Percentiles rank a stretch among this genome's conserved stretches.
Conservation (phyloP, 1,140 invertebrate species). For the Oryzaephilus surinamensis region DNA sequence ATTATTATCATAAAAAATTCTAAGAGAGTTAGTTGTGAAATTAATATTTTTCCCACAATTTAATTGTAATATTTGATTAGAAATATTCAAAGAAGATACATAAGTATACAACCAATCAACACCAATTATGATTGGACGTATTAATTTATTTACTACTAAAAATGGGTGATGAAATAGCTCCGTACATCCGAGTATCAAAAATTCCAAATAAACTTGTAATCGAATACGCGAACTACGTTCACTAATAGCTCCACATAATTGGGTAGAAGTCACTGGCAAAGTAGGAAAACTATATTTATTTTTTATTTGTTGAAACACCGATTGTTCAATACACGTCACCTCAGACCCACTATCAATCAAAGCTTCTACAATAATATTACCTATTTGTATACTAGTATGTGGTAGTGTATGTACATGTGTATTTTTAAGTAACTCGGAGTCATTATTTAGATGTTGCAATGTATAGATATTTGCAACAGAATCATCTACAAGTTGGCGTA, state of each 20-base stretch:
- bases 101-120: constrained; percentile 1
- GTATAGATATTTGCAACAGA: too few relatives aligned
- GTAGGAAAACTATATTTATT: background rate
- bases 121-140: constrained; percentile 7
- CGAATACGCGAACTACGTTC: constrained; percentile 3
- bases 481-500: too few relatives aligned
- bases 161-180: background rate
- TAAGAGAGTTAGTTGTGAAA: background rate
- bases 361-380: background rate
- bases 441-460: too few relatives aligned
- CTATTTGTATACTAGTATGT: background rate
- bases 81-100: background rate
- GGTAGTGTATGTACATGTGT: too few relatives aligned
- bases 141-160: constrained; percentile 5
- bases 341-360: constrained; percentile 1
- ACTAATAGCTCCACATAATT: constrained; percentile 4
- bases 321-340: background rate
- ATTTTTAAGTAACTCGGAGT: too few relatives aligned
- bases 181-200: background rate
- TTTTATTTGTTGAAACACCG: background rate
- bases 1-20: background rate
- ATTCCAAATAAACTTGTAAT: background rate
- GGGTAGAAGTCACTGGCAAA: constrained; percentile 3
- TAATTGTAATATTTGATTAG: background rate
- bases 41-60: background rate